A percentile compares a stretch with the other conserved stretches of the same genome.
Conservation (phyloP, 2,797 vertebrate species). For the Enteromius thamalakanensis region DNA sequence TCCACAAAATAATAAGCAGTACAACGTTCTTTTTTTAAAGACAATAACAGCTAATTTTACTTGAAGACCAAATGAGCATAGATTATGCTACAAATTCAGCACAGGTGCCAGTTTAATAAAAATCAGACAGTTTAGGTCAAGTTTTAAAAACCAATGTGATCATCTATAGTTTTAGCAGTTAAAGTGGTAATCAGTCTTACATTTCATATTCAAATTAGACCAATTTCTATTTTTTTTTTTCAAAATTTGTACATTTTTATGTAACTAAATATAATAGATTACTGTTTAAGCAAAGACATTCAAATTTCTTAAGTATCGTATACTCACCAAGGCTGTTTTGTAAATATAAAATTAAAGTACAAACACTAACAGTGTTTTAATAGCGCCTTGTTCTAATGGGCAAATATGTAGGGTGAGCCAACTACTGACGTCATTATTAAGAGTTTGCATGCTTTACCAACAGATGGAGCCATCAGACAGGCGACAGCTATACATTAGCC, state of each 20-base stretch:
- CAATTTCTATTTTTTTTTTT: background rate
- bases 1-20: background rate
- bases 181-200: background rate
- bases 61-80: background rate
- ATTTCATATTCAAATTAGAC: background rate
- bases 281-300: background rate
- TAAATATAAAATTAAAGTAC: background rate
- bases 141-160: background rate
- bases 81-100: background rate
- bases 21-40: background rate
- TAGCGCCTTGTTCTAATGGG: slow-evolving; percentile 39
- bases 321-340: background rate
- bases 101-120: background rate
- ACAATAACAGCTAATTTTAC: background rate
- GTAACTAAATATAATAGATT: background rate
- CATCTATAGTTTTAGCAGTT: background rate
- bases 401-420: background rate
- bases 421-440: background rate
- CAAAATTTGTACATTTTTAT: too few species aligned
- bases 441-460: background rate
- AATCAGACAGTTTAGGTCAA: too few species aligned
- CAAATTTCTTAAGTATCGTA: background rate
- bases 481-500: background rate
- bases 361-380: background rate
- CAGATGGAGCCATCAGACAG: background rate